These are phyloP conservation scores for Caenorhabditis macrosperma DNA, from an alignment of 2,888 invertebrate genomes.

Conservation along the genomic window DNA sequence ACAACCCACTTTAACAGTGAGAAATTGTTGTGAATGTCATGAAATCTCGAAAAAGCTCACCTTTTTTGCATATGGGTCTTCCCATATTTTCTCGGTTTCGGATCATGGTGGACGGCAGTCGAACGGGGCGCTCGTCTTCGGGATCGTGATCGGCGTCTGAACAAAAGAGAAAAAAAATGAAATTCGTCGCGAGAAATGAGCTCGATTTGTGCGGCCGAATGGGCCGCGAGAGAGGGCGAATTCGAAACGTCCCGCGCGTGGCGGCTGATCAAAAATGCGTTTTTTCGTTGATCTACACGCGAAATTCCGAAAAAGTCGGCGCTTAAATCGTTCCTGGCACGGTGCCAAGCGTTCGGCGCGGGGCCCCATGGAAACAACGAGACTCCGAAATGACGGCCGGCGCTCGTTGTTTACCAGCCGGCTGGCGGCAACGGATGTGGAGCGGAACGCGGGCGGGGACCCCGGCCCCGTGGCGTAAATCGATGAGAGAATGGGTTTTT, in stretches of 20 bases:
- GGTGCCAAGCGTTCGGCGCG: conserved; percentile 20
- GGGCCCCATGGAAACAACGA: conserved; percentile 4
- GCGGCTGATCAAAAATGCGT: background rate
- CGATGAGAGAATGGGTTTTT: no score
- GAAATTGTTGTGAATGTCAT: no score
- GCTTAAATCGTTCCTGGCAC: background rate
- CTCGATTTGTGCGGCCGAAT: no score
- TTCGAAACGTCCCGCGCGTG: no score
- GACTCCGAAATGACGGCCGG: conserved; percentile 24
- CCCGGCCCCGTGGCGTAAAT: no score
- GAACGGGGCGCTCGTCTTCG: background rate
- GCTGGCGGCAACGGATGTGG: background rate
- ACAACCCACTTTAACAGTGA: no score
- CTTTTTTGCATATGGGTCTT: conserved; percentile 20
- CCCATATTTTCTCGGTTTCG: conserved; percentile 28
- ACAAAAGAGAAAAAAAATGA: background rate
- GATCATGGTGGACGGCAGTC: conserved; percentile 2
- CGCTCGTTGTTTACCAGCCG: conserved; percentile 26
- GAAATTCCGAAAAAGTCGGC: conserved; percentile 2
- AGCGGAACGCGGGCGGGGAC: background rate
- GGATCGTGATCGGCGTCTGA: background rate
- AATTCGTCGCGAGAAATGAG: background rate
- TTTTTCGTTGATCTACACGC: background rate
- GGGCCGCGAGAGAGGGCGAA: no score
- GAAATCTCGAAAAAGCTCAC: conserved; percentile 7